phyloP scores from a whole-genome alignment of 2,888 invertebrate species.

The Nemoura dubitans region DNA sequence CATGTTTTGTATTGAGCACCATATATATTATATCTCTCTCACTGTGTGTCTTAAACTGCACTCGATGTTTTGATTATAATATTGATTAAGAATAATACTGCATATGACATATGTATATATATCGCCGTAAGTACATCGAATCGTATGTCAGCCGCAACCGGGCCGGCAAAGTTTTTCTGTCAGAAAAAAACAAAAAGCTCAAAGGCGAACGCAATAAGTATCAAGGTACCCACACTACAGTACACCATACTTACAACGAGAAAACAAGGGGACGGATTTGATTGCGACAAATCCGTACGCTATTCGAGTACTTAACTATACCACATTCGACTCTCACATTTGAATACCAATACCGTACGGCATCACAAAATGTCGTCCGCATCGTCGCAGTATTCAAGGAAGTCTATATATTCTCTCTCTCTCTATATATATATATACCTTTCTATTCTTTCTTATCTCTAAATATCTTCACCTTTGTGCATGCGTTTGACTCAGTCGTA shows the following conservation, averaged over 20 bases:
- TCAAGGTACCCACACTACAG: slow-evolving; percentile 30
- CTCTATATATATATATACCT: slow-evolving; percentile 49
- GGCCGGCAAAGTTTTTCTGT: background rate
- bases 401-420: slow-evolving; percentile 46
- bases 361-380: background rate
- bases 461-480: slow-evolving; percentile 40
- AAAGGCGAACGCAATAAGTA: slow-evolving; percentile 29
- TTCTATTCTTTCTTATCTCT: slow-evolving; percentile 37
- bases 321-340: slow-evolving; percentile 62
- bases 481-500: slow-evolving; percentile 39
- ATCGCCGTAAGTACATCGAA: background rate
- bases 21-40: slow-evolving; percentile 49
- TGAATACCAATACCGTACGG: slow-evolving; percentile 73
- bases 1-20: slow-evolving; percentile 22
- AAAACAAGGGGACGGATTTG: background rate
- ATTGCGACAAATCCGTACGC: background rate
- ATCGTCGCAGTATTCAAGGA: slow-evolving; percentile 18
- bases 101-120: background rate
- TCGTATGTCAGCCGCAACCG: background rate
- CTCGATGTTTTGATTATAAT: slow-evolving; percentile 38
- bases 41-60: slow-evolving; percentile 49
- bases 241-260: slow-evolving; percentile 25
- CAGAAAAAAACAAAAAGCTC: background rate
- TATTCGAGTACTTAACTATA: too few relatives aligned
- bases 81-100: background rate